A percentile compares a stretch with the other conserved stretches of the same genome.
These are phyloP conservation scores for Drosophila buzzatii DNA, from an alignment of 2,888 invertebrate species.

Conservation along the genomic window DNA sequence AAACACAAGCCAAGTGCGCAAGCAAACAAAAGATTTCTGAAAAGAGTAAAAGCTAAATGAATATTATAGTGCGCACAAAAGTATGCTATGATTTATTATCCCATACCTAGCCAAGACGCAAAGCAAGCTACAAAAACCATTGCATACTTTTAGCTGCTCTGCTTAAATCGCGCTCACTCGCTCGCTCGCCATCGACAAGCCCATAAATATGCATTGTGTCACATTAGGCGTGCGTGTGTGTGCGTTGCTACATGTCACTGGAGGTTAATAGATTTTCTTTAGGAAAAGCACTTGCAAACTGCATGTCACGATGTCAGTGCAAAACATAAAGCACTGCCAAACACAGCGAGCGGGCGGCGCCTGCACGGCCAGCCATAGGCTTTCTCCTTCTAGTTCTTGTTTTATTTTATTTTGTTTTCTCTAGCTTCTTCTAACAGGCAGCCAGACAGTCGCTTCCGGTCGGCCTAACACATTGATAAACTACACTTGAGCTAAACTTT, in stretches of 20 bases:
- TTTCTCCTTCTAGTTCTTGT: background rate
- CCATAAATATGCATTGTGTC: constrained; percentile 82
- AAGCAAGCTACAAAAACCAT: constrained; percentile 28
- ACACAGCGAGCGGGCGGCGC: constrained; percentile 18
- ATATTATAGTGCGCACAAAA: constrained; percentile 38
- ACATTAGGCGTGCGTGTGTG: constrained; percentile 56
- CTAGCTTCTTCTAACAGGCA: constrained; percentile 9
- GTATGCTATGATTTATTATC: constrained; percentile 56
- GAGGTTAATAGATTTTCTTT: constrained; percentile 82
- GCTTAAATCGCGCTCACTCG: constrained; percentile 1
- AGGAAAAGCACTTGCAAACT: constrained; percentile 63
- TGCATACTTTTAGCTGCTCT: constrained; percentile 56
- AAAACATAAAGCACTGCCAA: constrained; percentile 41
- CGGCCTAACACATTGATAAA: constrained; percentile 55
- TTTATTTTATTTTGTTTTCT: background rate
- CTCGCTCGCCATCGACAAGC: constrained; percentile 51
- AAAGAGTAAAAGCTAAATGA: background rate
- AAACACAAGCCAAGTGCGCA: constrained; percentile 15
- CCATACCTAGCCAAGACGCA: constrained; percentile 38
- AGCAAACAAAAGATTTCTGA: constrained; percentile 9
- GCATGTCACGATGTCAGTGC: constrained; percentile 69
- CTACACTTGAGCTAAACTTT: constrained; percentile 48
- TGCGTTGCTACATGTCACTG: constrained; percentile 65
- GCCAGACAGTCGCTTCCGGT: constrained; percentile 53
- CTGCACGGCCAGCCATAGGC: constrained; percentile 16